These are phyloP conservation scores for Gymnobelideus leadbeateri DNA, from an alignment of 2,113 vertebrate species.

Conservation along the genomic window DNA sequence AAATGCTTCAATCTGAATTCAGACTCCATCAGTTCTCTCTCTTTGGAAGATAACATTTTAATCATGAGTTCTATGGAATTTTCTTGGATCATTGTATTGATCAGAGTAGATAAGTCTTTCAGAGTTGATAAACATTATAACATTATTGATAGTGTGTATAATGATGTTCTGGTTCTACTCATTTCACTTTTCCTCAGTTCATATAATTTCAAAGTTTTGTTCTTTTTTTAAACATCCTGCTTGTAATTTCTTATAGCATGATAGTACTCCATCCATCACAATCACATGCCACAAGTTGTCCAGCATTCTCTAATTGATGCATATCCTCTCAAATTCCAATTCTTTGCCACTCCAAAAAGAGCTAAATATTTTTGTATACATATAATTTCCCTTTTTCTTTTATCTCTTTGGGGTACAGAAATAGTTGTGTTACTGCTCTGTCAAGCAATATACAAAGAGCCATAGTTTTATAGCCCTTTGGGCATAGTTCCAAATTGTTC, in stretches of 20 bases:
- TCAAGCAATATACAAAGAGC: background rate
- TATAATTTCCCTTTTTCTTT: background rate
- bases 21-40: background rate
- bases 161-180: background rate
- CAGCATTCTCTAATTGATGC: background rate
- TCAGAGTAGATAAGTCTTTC: background rate
- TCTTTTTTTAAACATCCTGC: background rate
- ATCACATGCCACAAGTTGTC: background rate
- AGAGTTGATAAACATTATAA: background rate
- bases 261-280: background rate
- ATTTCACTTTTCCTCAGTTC: background rate
- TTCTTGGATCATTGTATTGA: background rate
- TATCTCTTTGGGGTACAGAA: background rate
- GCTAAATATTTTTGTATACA: background rate
- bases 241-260: background rate
- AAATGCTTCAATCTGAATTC: background rate
- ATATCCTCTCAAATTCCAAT: too few species aligned
- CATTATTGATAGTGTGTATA: background rate
- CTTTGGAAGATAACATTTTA: background rate
- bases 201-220: background rate
- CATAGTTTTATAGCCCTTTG: too few species aligned
- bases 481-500: background rate
- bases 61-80: background rate
- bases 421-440: background rate
- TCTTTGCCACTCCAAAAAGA: background rate